Percentiles rank a stretch among this genome's conserved stretches.
These are phyloP conservation scores for Aurelia aurita complex sp. Pacific DNA, from an alignment of 30 jellyfish, hydroid and myxozoan genomes.

Conservation along the genomic window DNA sequence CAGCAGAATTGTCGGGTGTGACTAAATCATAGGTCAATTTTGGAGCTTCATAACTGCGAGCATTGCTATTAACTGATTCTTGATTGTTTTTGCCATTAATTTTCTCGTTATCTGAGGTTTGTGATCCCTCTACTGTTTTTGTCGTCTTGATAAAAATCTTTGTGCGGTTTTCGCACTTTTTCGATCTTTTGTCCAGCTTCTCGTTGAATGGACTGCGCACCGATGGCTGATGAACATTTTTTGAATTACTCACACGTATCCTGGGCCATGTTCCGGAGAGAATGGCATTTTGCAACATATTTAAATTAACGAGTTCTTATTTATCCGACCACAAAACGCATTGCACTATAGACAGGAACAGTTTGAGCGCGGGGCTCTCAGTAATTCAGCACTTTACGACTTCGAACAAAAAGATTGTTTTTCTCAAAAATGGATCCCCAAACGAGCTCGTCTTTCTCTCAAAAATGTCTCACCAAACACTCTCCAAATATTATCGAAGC, in stretches of 20 bases:
- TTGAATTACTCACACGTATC: conserved; percentile 6
- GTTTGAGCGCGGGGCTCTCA: too few relatives aligned
- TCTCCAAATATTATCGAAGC: too few relatives aligned
- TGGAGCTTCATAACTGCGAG: conserved; percentile 26
- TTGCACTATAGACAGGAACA: too few relatives aligned
- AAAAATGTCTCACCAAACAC: too few relatives aligned
- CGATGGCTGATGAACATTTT: background rate
- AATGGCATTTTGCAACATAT: conserved; percentile 44
- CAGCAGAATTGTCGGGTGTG: conserved; percentile 1
- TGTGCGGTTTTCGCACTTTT: background rate
- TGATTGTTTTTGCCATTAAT: background rate
- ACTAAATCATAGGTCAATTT: conserved; percentile 29
- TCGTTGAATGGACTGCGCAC: conserved; percentile 9
- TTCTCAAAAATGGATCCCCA: too few relatives aligned
- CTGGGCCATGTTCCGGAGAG: conserved; percentile 62
- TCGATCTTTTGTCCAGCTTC: background rate
- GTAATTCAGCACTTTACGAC: too few relatives aligned
- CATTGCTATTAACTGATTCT: background rate
- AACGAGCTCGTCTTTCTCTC: too few relatives aligned
- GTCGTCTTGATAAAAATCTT: background rate
- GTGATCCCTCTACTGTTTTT: background rate
- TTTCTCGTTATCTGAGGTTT: background rate
- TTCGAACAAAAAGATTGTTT: too few relatives aligned
- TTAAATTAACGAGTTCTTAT: background rate
- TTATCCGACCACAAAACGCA: too few relatives aligned